Percentiles rank a stretch among this genome's conserved stretches.
These are phyloP conservation scores for Argyresthia albistria DNA, from an alignment of 2,888 invertebrate genomes.

Conservation along the genomic window DNA sequence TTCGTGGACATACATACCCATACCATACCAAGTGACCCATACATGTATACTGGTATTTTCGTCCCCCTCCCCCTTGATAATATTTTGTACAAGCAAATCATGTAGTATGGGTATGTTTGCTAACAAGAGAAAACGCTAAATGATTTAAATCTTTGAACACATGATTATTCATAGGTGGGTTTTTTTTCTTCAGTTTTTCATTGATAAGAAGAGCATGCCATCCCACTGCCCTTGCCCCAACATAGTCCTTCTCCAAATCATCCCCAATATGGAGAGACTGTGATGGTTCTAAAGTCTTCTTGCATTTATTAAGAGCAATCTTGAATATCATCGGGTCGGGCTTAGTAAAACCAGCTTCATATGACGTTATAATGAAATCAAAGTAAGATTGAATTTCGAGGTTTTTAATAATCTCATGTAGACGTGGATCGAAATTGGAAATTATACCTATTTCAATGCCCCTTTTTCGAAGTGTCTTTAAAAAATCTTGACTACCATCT, in stretches of 20 bases:
- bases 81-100: too few relatives aligned
- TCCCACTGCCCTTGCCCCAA: constrained; percentile 80
- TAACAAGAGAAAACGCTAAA: too few relatives aligned
- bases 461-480: constrained; percentile 69
- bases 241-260: constrained; percentile 80
- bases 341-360: constrained; percentile 81
- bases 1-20: too few relatives aligned
- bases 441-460: constrained; percentile 79
- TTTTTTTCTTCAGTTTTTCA: constrained; percentile 15
- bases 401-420: constrained; percentile 77
- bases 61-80: too few relatives aligned
- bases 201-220: constrained; percentile 77
- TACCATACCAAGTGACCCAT: too few relatives aligned
- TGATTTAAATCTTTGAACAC: constrained; percentile 36
- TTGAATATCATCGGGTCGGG: constrained; percentile 82
- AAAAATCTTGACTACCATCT: constrained; percentile 76
- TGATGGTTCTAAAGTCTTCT: constrained; percentile 51
- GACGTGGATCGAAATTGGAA: constrained; percentile 91
- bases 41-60: too few relatives aligned
- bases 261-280: constrained; percentile 90
- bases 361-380: constrained; percentile 86
- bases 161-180: constrained; percentile 22
- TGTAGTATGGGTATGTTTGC: too few relatives aligned
- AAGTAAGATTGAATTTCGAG: constrained; percentile 80
- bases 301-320: constrained; percentile 67